Conservation (phyloP, 2,797 vertebrate genomes). For the Mus caroli region DNA sequence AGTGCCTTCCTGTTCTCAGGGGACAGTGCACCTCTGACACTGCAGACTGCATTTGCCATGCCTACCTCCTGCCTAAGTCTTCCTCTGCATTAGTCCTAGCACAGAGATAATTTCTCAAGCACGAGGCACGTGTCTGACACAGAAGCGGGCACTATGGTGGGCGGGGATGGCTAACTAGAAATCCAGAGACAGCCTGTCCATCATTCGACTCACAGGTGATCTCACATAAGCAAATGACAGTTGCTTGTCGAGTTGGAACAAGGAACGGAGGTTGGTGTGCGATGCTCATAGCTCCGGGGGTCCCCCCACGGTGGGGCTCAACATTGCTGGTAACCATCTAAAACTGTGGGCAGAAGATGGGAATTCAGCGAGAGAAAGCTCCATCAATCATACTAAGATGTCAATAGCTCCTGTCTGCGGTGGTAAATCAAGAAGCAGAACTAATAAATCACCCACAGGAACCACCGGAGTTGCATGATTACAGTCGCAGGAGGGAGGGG, state of each 20-base stretch:
- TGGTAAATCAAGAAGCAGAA: conserved; percentile 53
- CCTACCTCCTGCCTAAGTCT: conserved; percentile 58
- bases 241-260: not conserved
- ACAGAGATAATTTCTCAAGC: not conserved
- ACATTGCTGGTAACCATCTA: not conserved
- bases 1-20: conserved; percentile 54
- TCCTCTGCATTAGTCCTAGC: not conserved
- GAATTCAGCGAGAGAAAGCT: conserved; percentile 23
- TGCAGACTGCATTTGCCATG: not conserved
- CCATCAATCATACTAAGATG: conserved; percentile 30
- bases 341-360: not conserved
- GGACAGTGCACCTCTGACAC: conserved; percentile 53
- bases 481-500: not conserved
- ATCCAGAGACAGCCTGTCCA: not conserved
- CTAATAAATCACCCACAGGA: conserved; percentile 58
- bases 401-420: conserved; percentile 44
- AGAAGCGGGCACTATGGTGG: not conserved
- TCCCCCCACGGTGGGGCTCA: not conserved
- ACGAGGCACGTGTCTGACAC: not conserved
- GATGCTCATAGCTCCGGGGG: not conserved
- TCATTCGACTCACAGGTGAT: not conserved
- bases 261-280: not conserved
- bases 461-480: not conserved
- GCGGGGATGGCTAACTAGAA: not conserved
- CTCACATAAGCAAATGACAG: conserved; percentile 1